These are phyloP conservation scores for Pelodiscus sinensis DNA, from an alignment of 2,113 vertebrate genomes.

Conservation along the genomic window DNA sequence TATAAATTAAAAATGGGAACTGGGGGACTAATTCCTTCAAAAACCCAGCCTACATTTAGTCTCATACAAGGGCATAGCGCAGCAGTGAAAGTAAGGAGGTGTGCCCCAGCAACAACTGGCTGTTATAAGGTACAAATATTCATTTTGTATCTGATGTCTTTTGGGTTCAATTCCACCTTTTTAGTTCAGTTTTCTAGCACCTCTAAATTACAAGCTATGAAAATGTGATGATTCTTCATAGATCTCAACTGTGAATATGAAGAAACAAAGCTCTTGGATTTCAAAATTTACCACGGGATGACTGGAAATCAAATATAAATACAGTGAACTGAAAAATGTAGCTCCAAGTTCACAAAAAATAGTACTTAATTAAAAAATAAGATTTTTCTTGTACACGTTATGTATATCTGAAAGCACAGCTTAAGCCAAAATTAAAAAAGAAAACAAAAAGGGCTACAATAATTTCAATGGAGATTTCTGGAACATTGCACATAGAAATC, in stretches of 20 bases:
- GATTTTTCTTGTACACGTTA: not conserved
- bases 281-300: not conserved
- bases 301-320: not conserved
- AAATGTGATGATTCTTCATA: not conserved
- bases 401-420: not conserved
- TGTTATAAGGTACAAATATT: not conserved
- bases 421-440: not conserved
- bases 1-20: not conserved
- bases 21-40: constrained; percentile 36
- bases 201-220: not conserved
- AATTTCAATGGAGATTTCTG: constrained; percentile 14
- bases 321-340: not conserved
- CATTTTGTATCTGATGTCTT: not conserved
- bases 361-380: not conserved
- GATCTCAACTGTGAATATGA: not conserved
- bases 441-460: not conserved
- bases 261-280: not conserved
- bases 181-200: not conserved
- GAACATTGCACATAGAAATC: not conserved
- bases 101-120: too few species aligned
- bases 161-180: not conserved
- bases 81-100: too few species aligned
- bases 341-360: not conserved
- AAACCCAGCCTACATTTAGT: not conserved
- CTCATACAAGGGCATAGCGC: not conserved